Conservation (phyloP, 2,113 vertebrate genomes). For the Jaculus jaculus region DNA sequence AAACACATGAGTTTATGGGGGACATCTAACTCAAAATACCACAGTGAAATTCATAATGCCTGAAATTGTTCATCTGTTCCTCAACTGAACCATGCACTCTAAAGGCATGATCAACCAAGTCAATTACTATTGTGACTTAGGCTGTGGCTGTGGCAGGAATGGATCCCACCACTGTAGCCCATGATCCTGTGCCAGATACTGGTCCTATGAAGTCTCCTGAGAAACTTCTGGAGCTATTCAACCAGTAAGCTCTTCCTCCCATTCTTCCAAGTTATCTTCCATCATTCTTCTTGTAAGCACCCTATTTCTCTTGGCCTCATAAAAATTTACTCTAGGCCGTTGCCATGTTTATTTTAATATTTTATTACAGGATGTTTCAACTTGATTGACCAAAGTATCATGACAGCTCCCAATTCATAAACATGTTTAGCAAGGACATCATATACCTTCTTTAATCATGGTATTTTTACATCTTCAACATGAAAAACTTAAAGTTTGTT, state of each 20-base stretch:
- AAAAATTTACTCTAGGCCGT: background rate
- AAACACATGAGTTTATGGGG: too few species aligned
- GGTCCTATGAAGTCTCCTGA: background rate
- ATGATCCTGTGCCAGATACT: background rate
- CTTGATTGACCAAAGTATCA: background rate
- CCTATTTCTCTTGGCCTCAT: background rate
- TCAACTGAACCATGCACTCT: background rate
- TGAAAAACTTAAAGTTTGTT: background rate
- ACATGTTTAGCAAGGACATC: background rate
- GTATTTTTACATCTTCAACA: background rate
- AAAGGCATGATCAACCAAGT: background rate
- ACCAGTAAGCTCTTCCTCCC: background rate
- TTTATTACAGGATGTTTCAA: background rate
- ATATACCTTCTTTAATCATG: background rate
- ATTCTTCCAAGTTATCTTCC: background rate
- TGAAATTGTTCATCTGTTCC: background rate
- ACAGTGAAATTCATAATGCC: too few species aligned
- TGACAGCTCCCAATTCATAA: background rate
- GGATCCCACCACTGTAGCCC: accelerated
- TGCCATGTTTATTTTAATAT: too few species aligned
- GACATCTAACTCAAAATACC: too few species aligned
- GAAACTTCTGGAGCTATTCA: background rate
- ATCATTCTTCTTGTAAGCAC: background rate
- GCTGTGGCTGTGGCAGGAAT: background rate
- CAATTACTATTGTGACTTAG: background rate